Base-by-base conservation (phyloP, 2,113 vertebrate species). In the Apus apus region DNA sequence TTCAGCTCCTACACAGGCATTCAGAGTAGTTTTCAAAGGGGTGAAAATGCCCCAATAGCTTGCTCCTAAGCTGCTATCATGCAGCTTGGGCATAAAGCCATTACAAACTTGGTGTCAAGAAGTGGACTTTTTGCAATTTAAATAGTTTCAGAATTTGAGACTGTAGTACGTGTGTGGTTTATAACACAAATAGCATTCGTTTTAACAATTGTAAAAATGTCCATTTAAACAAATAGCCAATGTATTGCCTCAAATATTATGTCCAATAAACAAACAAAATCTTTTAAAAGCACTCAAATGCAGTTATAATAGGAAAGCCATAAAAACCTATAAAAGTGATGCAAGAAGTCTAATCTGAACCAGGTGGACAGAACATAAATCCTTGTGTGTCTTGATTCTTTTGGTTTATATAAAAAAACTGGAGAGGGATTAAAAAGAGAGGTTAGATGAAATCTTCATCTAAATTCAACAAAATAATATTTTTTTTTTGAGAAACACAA, bases 181-280 rank as follows among this genome's bases (percentile, higher is more conserved):
- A 56, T 87, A 92, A 96, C 32, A 89, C 92, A 97, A 97, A 92
- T 50, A 96, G 85, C 21, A 4, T 92, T 92, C 72, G 92, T 94
- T 96, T 97, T 81, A 96, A 87, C 77, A 95, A 97, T 86, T 95
- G 88, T 94, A 75, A 90, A 96, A 95, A 81, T 71, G 65, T 88
- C 96, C 81, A 88, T 96, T 97, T 97, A 96, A 97, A 71, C 54
- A 89, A 96, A 97, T 94, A 97, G 76, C 79, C 68, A 94, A 85
- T 85, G 66, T 80, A 92, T 58, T 2, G 46, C 38, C 45, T 94
- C 87, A 95, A 95, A 78, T 60, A 85, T 83, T 90, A 14, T 48
- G 36, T 88, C 68, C 56, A 86, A 88, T 68, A 38, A 56, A 87
- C 78, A 89, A 79, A 70, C 27, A 26, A 67, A 36, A 66, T 5